Percentiles rank a stretch among this genome's conserved stretches.
phyloP scores from a whole-genome alignment of 2,113 vertebrate species.

The Trinectes maculatus region DNA sequence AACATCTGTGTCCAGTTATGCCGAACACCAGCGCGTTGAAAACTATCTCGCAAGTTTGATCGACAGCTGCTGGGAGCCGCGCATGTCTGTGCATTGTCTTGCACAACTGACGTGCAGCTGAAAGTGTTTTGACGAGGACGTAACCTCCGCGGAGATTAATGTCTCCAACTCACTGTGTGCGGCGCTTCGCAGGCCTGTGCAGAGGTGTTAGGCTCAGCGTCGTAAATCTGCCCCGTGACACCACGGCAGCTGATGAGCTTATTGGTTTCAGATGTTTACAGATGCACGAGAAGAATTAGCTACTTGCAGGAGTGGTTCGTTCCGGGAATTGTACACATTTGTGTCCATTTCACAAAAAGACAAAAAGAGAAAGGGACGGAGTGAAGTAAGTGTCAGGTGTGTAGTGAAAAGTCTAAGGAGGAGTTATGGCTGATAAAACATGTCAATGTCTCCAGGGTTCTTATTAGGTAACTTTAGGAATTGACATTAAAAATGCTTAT shows the following conservation, averaged over 20 bases:
- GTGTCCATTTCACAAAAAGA: constrained; percentile 26
- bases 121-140: constrained; percentile 39
- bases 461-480: background rate
- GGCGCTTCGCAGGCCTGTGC: constrained; percentile 27
- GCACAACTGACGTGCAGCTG: constrained; percentile 40
- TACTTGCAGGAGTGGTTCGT: constrained; percentile 32
- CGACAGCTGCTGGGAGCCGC: constrained; percentile 55
- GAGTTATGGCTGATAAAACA: background rate
- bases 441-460: background rate
- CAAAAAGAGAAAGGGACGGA: constrained; percentile 12
- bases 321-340: constrained; percentile 41
- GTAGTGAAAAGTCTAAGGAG: background rate
- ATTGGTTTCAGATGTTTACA: constrained; percentile 71
- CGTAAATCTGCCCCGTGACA: constrained; percentile 68
- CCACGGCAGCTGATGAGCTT: constrained; percentile 60
- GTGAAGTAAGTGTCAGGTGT: constrained; percentile 7
- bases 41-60: constrained; percentile 45
- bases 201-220: constrained; percentile 35
- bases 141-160: constrained; percentile 48
- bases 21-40: constrained; percentile 36
- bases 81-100: constrained; percentile 53
- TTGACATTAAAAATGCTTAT: background rate
- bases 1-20: constrained; percentile 69
- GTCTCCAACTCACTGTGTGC: constrained; percentile 36
- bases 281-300: constrained; percentile 39